Evolutionary conservation across 2,888 invertebrate genomes (phyloP).

Genomic region (Agriotes lineatus): DNA sequence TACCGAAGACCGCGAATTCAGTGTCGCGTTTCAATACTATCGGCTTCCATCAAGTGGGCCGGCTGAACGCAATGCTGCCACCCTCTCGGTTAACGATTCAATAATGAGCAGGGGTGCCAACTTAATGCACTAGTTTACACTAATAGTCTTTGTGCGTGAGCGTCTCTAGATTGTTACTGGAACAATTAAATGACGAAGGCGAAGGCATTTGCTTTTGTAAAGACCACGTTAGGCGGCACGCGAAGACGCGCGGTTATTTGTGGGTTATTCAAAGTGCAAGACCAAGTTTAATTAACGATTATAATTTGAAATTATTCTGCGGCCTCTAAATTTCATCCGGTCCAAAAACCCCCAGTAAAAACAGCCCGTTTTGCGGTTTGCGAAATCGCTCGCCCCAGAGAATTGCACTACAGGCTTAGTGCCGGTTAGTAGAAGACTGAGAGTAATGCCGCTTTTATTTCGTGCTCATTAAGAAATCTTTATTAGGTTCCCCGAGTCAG

Average conservation of each 20-base stretch:
- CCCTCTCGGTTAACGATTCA: conserved; percentile 37
- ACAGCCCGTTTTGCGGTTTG: neutral
- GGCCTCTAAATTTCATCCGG: neutral
- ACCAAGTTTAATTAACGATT: conserved; percentile 9
- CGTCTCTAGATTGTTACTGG: conserved; percentile 21
- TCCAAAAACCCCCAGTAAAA: neutral
- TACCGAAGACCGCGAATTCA: conserved; percentile 23
- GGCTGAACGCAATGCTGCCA: conserved; percentile 16
- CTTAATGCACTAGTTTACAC: conserved; percentile 39
- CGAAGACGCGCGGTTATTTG: conserved; percentile 5
- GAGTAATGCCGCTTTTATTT: conserved; percentile 14
- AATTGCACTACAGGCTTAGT: conserved; percentile 1
- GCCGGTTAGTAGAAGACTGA: neutral
- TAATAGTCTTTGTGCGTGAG: conserved; percentile 41
- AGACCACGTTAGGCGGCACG: conserved; percentile 2
- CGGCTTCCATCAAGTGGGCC: conserved; percentile 28
- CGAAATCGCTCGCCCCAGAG: neutral
- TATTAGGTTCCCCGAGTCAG: conserved; percentile 17
- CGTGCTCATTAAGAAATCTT: conserved; percentile 20
- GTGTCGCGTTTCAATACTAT: conserved; percentile 39
- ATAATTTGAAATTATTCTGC: conserved; percentile 2
- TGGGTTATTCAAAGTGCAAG: conserved; percentile 9
- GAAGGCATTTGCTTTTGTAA: conserved; percentile 18
- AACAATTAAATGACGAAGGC: conserved; percentile 23
- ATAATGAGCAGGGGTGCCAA: conserved; percentile 36